Conservation (phyloP, 2,888 invertebrate species). For the Stenichneumon culpator region DNA sequence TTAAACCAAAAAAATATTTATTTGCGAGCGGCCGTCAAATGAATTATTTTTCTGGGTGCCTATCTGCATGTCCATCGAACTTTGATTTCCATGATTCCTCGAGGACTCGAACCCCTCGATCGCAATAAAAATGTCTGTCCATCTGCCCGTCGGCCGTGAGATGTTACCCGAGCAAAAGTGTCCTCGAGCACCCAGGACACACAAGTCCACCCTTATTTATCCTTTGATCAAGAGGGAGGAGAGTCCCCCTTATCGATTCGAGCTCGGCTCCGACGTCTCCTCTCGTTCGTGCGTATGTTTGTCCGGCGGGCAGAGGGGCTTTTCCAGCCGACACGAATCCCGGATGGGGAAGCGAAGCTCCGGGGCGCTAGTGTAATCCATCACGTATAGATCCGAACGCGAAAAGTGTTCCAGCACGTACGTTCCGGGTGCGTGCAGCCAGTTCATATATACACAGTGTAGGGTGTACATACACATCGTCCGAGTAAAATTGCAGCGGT, state of each 20-base stretch:
- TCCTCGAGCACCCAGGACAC: conserved; percentile 16
- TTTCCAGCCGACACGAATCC: conserved; percentile 41
- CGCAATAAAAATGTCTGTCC: conserved; percentile 13
- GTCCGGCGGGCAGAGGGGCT: conserved; percentile 41
- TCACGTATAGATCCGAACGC: conserved; percentile 40
- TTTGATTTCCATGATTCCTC: conserved; percentile 7
- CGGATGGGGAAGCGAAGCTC: conserved; percentile 18
- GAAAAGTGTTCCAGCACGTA: conserved; percentile 36
- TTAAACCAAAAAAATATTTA: too few species aligned
- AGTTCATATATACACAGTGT: conserved; percentile 1
- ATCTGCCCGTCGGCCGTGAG: conserved; percentile 16
- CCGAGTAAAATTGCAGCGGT: neutral
- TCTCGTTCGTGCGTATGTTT: conserved; percentile 27
- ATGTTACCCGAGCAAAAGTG: conserved; percentile 11
- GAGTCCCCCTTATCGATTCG: conserved; percentile 42
- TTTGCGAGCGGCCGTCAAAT: too few species aligned
- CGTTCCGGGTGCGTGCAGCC: conserved; percentile 19
- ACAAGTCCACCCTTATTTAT: conserved; percentile 54
- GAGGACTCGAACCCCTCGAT: neutral
- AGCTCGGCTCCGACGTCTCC: conserved; percentile 11
- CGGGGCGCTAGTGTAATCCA: conserved; percentile 43
- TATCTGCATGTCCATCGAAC: neutral
- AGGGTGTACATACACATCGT: neutral
- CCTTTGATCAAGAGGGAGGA: conserved; percentile 36
- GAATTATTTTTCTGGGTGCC: neutral